These are phyloP conservation scores for Parochlus steinenii DNA, from an alignment of 2,888 invertebrate genomes.

Conservation along the genomic window DNA sequence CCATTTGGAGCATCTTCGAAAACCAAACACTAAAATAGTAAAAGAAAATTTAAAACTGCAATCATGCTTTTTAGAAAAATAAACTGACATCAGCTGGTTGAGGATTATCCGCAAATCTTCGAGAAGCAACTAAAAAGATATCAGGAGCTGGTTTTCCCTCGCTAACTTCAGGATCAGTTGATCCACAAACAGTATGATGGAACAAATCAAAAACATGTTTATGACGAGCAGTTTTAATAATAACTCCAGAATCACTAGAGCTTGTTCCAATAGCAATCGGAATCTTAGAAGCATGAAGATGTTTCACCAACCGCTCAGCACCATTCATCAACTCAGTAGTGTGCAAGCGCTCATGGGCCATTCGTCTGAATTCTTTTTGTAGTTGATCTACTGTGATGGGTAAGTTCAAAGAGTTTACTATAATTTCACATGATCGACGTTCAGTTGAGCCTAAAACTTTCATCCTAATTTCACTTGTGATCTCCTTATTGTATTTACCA, in stretches of 20 bases:
- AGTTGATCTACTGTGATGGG: slow-evolving; percentile 4
- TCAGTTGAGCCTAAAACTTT: slow-evolving; percentile 7
- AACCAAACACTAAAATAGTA: slow-evolving; percentile 50
- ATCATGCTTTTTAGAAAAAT: too few species aligned
- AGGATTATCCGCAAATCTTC: slow-evolving; percentile 52
- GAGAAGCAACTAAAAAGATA: slow-evolving; percentile 62
- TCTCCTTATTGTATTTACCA: slow-evolving; percentile 3
- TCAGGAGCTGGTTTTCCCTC: slow-evolving; percentile 81
- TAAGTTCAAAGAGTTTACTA: slow-evolving; percentile 1
- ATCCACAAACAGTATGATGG: slow-evolving; percentile 63
- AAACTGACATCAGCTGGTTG: slow-evolving; percentile 36
- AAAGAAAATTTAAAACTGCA: too few species aligned
- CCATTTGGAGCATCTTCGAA: slow-evolving; percentile 90
- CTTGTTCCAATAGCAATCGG: slow-evolving; percentile 83
- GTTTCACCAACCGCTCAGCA: slow-evolving; percentile 57
- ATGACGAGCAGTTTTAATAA: slow-evolving; percentile 48
- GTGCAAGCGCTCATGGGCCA: background rate
- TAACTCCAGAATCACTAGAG: slow-evolving; percentile 53
- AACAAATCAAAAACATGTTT: slow-evolving; percentile 49
- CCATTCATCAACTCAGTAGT: slow-evolving; percentile 36
- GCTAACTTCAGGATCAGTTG: slow-evolving; percentile 68
- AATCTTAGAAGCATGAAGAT: slow-evolving; percentile 53
- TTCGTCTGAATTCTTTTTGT: slow-evolving; percentile 2
- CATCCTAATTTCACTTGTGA: slow-evolving; percentile 5
- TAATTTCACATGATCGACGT: slow-evolving; percentile 7